These are phyloP conservation scores for Porites divaricata DNA, from an alignment of 92 coral and sea anemone species.

Conservation along the genomic window DNA sequence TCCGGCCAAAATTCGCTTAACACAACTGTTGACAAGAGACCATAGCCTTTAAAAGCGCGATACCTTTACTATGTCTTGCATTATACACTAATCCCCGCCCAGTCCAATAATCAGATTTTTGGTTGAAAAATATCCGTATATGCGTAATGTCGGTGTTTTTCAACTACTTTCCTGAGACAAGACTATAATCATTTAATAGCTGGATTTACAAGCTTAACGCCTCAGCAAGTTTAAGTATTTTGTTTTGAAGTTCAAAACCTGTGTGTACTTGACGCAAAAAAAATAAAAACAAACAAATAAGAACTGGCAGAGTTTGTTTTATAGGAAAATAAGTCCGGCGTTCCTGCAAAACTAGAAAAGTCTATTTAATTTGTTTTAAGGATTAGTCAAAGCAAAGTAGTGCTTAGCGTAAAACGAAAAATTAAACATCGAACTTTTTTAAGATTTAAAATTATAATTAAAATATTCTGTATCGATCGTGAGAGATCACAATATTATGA, in stretches of 20 bases:
- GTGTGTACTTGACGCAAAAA: not conserved
- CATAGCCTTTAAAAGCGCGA: not conserved
- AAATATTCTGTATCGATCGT: too few species aligned
- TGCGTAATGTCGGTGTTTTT: not conserved
- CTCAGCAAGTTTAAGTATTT: conserved; percentile 9
- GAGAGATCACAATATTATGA: too few species aligned
- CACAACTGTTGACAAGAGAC: conserved; percentile 7
- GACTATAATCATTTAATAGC: not conserved
- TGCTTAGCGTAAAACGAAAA: not conserved
- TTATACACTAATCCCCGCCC: not conserved
- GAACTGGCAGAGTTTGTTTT: not conserved
- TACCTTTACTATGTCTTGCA: not conserved
- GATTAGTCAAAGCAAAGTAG: not conserved
- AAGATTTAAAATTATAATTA: too few species aligned
- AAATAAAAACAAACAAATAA: not conserved
- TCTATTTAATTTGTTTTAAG: not conserved
- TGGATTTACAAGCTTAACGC: not conserved
- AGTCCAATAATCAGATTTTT: not conserved
- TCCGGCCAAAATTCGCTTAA: not conserved
- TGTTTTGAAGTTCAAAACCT: not conserved
- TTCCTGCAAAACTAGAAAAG: not conserved
- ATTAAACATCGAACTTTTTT: not conserved
- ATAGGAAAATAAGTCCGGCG: not conserved
- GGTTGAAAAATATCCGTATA: not conserved
- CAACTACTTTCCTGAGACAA: not conserved